These are phyloP conservation scores for Rhadina sibilatrix DNA, from an alignment of 2,113 vertebrate species.

Conservation along the genomic window DNA sequence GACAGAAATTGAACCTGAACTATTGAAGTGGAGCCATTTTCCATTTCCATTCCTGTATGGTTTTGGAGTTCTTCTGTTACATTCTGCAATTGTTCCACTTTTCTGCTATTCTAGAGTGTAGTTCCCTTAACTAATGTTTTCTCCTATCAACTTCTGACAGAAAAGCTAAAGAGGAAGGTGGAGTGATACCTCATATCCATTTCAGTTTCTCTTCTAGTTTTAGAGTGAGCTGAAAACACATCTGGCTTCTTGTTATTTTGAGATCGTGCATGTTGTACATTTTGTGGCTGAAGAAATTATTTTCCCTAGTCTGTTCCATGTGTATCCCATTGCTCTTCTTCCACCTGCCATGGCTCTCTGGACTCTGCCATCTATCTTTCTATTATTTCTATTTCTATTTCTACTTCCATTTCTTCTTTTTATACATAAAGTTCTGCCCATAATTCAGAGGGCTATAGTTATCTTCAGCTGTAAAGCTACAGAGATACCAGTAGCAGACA, in stretches of 20 bases:
- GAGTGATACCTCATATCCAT: background rate
- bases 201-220: background rate
- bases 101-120: background rate
- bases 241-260: background rate
- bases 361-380: background rate
- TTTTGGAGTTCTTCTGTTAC: background rate
- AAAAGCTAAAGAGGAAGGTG: background rate
- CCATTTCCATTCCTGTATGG: background rate
- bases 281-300: background rate
- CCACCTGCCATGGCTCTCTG: background rate
- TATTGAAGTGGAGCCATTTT: background rate
- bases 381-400: background rate
- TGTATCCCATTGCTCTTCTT: background rate
- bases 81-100: background rate
- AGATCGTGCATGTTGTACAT: background rate
- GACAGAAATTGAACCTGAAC: background rate
- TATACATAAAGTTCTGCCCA: background rate
- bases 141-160: background rate
- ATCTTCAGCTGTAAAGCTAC: background rate
- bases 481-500: background rate
- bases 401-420: background rate
- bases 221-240: background rate
- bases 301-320: background rate
- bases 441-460: background rate
- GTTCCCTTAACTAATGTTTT: background rate